Evolutionary conservation across 2,113 vertebrate species (phyloP).

Genomic region (Gobio gobio): DNA sequence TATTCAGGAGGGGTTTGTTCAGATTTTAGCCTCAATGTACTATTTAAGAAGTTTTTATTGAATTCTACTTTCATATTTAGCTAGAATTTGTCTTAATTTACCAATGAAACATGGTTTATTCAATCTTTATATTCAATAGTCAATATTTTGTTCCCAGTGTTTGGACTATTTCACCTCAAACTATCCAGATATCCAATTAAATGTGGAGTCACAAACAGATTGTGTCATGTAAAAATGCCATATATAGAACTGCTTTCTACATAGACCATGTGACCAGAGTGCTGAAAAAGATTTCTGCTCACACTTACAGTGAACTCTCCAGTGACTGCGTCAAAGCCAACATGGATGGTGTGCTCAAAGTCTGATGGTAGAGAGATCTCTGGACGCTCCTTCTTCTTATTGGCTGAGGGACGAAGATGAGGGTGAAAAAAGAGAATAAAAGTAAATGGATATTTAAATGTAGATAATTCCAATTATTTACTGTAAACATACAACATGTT

Average conservation of each 20-base stretch:
- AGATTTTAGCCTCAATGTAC: too few species aligned
- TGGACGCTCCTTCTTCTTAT: constrained; percentile 92
- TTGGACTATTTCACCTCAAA: background rate
- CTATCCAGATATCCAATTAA: background rate
- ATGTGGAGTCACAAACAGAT: background rate
- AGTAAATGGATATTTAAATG: background rate
- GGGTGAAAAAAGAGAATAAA: background rate
- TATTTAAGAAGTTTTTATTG: too few species aligned
- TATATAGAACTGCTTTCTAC: background rate
- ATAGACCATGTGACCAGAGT: background rate
- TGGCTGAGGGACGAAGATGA: constrained; percentile 74
- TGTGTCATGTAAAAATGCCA: background rate
- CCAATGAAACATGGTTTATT: too few species aligned
- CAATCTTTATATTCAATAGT: background rate
- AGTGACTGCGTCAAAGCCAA: constrained; percentile 95
- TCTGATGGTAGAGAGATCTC: constrained; percentile 97
- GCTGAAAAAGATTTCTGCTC: background rate
- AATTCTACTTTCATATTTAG: background rate
- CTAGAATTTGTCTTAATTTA: background rate
- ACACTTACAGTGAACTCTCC: constrained; percentile 95
- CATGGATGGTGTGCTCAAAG: constrained; percentile 96
- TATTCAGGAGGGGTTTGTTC: background rate
- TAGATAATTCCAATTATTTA: background rate
- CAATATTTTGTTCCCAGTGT: background rate
- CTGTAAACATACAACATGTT: background rate